Conservation (phyloP, 2,113 vertebrate species). For the Phodopus roborovskii region DNA sequence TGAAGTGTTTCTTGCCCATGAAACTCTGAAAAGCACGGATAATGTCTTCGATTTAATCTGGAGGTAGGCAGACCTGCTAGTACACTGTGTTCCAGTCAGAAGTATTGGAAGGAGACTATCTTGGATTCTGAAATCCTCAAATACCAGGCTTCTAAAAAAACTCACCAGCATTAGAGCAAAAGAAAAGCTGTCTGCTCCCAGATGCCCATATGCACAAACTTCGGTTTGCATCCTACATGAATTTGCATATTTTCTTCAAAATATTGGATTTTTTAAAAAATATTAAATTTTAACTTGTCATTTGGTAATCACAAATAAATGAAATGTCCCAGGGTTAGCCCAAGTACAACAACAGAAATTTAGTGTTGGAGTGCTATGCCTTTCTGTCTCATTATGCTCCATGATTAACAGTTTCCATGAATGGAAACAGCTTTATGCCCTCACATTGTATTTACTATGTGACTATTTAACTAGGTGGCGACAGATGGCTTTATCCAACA, state of each 20-base stretch:
- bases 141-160: conserved; percentile 46
- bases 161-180: conserved; percentile 11
- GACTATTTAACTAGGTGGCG: conserved; percentile 35
- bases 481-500: conserved; percentile 66
- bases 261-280: conserved; percentile 40
- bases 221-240: not conserved
- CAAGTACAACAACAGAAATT: conserved; percentile 30
- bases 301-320: conserved; percentile 64
- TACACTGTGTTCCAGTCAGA: conserved; percentile 45
- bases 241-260: conserved; percentile 56
- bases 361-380: not conserved
- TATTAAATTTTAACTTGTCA: conserved; percentile 69
- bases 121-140: conserved; percentile 44
- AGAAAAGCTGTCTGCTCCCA: conserved; percentile 48
- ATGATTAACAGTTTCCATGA: conserved; percentile 65
- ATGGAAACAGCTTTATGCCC: conserved; percentile 62
- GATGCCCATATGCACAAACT: conserved; percentile 36
- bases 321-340: conserved; percentile 61
- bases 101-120: conserved; percentile 46
- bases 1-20: not conserved
- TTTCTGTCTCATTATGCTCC: not conserved
- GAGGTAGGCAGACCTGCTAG: not conserved
- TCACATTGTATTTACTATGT: conserved; percentile 73
- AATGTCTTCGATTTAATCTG: not conserved
- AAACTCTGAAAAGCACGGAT: not conserved